These are phyloP conservation scores for Athrips mouffetella DNA, from an alignment of 2,888 invertebrate genomes.

Conservation along the genomic window DNA sequence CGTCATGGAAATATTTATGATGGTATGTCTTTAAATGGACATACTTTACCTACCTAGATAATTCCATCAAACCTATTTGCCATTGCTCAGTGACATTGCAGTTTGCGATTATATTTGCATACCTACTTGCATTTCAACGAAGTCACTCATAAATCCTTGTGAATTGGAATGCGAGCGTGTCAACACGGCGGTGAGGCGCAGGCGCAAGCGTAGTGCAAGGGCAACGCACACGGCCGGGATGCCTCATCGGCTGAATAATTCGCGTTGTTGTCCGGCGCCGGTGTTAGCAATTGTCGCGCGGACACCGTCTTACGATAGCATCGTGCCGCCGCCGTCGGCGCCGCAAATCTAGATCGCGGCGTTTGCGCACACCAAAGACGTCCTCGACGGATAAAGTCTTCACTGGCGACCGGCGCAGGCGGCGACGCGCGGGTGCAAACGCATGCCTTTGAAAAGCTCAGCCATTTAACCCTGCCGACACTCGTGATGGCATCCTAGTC, in stretches of 20 bases:
- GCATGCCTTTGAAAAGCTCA: constrained; percentile 59
- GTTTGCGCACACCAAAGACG: constrained; percentile 62
- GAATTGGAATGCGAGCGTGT: constrained; percentile 31
- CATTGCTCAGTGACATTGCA: too few species aligned
- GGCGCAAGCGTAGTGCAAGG: constrained; percentile 26
- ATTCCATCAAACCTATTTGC: too few species aligned
- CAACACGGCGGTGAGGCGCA: constrained; percentile 31
- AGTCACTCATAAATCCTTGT: constrained; percentile 18
- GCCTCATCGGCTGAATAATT: constrained; percentile 59
- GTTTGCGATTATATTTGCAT: constrained; percentile 6
- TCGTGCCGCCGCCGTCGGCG: constrained; percentile 56
- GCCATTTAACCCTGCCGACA: constrained; percentile 37
- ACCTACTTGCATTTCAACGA: not conserved
- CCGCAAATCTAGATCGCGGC: constrained; percentile 73
- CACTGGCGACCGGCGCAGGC: constrained; percentile 29
- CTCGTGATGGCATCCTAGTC: constrained; percentile 68
- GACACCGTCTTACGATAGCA: constrained; percentile 62
- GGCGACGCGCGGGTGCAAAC: constrained; percentile 31
- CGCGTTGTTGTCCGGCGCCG: constrained; percentile 59
- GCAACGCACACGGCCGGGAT: constrained; percentile 34
- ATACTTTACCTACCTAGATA: too few species aligned
- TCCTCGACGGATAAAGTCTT: constrained; percentile 71
- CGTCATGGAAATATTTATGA: too few species aligned
- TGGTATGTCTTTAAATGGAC: too few species aligned
- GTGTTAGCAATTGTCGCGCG: constrained; percentile 74